These are phyloP conservation scores for Sinocyclocheilus grahami DNA, from an alignment of 2,113 vertebrate species.

Conservation along the genomic window DNA sequence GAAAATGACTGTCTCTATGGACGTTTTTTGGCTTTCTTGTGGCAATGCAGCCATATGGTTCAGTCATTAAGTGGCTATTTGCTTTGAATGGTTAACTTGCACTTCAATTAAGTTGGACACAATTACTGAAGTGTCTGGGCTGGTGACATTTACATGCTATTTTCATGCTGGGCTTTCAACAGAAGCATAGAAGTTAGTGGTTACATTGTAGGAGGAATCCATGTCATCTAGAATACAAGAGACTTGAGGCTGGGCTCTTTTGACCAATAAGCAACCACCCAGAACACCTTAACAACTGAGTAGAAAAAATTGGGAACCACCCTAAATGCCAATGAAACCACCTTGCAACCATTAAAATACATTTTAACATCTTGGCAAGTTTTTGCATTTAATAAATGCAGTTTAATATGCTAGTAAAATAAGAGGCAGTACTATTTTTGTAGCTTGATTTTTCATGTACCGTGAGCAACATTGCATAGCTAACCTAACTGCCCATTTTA, in stretches of 20 bases:
- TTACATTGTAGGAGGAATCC: not conserved
- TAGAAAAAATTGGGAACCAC: not conserved
- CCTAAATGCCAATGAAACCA: not conserved
- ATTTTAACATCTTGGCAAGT: no score
- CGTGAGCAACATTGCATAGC: not conserved
- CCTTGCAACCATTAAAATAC: not conserved
- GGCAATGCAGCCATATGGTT: slow-evolving; percentile 24
- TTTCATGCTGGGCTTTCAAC: slow-evolving; percentile 3
- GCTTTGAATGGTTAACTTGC: not conserved
- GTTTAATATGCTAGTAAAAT: not conserved
- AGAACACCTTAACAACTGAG: not conserved
- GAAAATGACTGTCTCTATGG: not conserved
- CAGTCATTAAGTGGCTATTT: slow-evolving; percentile 22
- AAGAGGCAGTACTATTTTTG: not conserved
- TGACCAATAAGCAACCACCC: not conserved
- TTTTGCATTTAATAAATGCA: no score
- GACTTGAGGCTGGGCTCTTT: not conserved
- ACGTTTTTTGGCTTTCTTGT: not conserved
- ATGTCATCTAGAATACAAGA: not conserved
- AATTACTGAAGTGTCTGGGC: not conserved
- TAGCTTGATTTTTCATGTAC: not conserved
- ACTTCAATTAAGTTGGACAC: slow-evolving; percentile 1
- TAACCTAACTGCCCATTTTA: not conserved
- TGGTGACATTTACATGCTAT: slow-evolving; percentile 7
- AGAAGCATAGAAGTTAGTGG: not conserved